Evolutionary conservation across 2,888 invertebrate genomes (phyloP), one percentile per base, ranked within the genome.

Genomic region (Mesodorylaimus sp.): DNA sequence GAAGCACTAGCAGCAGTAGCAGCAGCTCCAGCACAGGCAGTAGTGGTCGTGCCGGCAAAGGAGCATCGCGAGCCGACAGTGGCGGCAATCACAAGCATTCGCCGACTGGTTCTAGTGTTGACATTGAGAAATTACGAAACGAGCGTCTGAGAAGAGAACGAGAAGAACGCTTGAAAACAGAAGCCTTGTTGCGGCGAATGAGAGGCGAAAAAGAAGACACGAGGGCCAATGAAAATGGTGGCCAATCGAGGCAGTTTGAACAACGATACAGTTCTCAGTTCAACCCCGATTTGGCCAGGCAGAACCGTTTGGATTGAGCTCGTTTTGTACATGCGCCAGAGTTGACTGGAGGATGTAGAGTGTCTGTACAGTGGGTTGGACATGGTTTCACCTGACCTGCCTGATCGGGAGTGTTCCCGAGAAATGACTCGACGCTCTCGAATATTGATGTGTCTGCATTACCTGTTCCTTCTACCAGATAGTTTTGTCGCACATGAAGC

Each of bases 231-330:
- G 52, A 56, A 53, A 26, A 26, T 24, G 44, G 27, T 43, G 27
- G 27, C 10, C 25, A 24, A 19, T 7, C 7, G 7, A 10, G 7
- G 32, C 32, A 32, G 16, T 26, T 16, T 26, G 75, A 77, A 56
- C 81, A 83, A 61, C 83, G 82, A 69, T 95, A 95, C 65, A 89
- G 89, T 71, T 88, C 88, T 2, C 91, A 93, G 67, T 95, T 88
- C 68, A 93, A 91, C 73, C 95, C 95, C 28, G 69, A 72, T 43
- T 59, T 74, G 50, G 70, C 69, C 3, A 57, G 56, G 58, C 67
- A 62, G 62, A 68, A 63, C 57, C 25, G 43, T 32, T 32, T 32
- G 7, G 7, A 10, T 32, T 32, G 10, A 7, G 32, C 32, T 7
- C 32, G 16, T 32, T n/a, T n/a, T n/a, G n/a, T n/a, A n/a, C n/a